Percentiles rank a stretch among this genome's conserved stretches.
Conservation (phyloP, 2,888 invertebrate species). For the Thera britannica region DNA sequence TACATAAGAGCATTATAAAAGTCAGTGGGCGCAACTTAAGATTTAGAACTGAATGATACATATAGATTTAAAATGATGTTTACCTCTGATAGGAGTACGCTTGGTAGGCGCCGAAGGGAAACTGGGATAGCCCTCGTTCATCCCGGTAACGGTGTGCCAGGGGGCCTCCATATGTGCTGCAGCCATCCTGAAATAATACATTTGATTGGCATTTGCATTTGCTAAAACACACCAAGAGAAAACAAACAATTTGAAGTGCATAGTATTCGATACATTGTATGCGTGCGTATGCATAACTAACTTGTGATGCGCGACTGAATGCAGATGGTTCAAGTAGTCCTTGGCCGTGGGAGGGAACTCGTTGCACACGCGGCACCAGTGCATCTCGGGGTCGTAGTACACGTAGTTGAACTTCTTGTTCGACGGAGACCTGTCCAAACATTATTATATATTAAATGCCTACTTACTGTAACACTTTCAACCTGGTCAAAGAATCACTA, state of each 20-base stretch:
- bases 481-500: no score
- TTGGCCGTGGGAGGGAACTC: conserved; percentile 94
- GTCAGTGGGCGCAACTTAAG: no score
- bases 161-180: conserved; percentile 87
- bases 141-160: conserved; percentile 88
- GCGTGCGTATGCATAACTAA: conserved; percentile 49
- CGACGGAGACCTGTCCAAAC: conserved; percentile 64
- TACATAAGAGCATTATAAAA: no score
- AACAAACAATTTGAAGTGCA: conserved; percentile 9
- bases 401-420: conserved; percentile 89
- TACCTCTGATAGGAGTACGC: conserved; percentile 93
- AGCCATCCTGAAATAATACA: conserved; percentile 64
- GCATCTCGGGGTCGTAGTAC: conserved; percentile 95
- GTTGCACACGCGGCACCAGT: conserved; percentile 95
- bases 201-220: neutral
- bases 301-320: conserved; percentile 90
- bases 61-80: conserved; percentile 8
- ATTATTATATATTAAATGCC: neutral
- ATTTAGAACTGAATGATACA: no score
- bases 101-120: conserved; percentile 89
- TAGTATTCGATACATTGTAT: neutral
- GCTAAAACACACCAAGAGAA: neutral
- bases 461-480: no score
- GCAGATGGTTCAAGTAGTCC: conserved; percentile 93
- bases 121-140: conserved; percentile 87